Evolutionary conservation across 2,797 vertebrate genomes (phyloP).

Genomic region (Euthynnus affinis): DNA sequence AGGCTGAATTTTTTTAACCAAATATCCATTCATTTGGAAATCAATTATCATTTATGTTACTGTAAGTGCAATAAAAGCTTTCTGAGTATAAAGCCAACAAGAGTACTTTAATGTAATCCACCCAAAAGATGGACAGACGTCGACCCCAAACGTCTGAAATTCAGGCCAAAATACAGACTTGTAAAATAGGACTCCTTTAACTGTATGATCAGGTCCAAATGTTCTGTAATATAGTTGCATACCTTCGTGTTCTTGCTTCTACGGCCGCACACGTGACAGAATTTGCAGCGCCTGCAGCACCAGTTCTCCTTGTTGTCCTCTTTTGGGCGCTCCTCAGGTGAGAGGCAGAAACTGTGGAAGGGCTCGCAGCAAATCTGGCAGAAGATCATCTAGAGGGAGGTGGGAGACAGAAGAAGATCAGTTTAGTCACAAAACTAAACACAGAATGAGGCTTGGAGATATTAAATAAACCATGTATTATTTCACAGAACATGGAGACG

Average conservation of each 20-base stretch:
- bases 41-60: no score
- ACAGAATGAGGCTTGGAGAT: neutral
- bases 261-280: constrained; percentile 93
- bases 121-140: no score
- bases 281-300: constrained; percentile 94
- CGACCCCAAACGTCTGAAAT: no score
- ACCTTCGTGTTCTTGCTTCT: constrained; percentile 91
- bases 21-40: no score
- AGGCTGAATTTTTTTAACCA: no score
- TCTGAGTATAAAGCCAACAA: no score
- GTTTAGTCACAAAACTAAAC: constrained; percentile 16
- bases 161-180: no score
- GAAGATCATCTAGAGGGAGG: constrained; percentile 88
- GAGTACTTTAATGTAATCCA: no score
- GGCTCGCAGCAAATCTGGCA: constrained; percentile 96
- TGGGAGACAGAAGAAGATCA: neutral
- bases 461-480: neutral
- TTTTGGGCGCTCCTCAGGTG: constrained; percentile 88
- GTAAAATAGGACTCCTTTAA: no score
- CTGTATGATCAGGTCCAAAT: no score
- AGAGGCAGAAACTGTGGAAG: constrained; percentile 93
- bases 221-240: neutral
- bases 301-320: constrained; percentile 91
- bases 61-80: no score
- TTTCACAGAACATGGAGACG: neutral